phyloP scores from a whole-genome alignment of 2,888 invertebrate species.

The Theretra japonica region DNA sequence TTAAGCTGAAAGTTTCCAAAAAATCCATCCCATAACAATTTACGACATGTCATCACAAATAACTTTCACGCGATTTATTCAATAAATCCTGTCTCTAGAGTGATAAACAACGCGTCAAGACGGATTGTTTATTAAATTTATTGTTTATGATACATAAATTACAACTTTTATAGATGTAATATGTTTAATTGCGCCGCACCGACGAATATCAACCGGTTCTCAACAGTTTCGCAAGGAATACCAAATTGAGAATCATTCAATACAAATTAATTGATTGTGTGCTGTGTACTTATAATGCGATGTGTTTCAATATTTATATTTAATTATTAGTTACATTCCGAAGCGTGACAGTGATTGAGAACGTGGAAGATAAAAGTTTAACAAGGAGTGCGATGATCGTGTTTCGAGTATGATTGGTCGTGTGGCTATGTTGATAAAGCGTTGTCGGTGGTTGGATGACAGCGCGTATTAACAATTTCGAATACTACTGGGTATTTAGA shows the following conservation, averaged over 20 bases:
- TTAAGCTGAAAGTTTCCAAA: neutral
- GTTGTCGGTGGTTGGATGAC: neutral
- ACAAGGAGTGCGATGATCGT: neutral
- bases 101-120: conserved; percentile 19
- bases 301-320: conserved; percentile 5
- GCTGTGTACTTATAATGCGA: conserved; percentile 10
- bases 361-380: neutral
- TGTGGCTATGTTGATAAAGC: neutral
- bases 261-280: conserved; percentile 19
- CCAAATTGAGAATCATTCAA: neutral
- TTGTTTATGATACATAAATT: conserved; percentile 26
- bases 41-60: conserved; percentile 18
- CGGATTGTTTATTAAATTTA: conserved; percentile 21
- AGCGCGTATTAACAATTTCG: neutral
- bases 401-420: neutral
- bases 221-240: conserved; percentile 1
- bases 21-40: neutral
- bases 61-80: conserved; percentile 14
- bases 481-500: neutral
- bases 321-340: conserved; percentile 15
- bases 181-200: conserved; percentile 6
- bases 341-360: conserved; percentile 12
- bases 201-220: conserved; percentile 13
- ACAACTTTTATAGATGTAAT: conserved; percentile 12
- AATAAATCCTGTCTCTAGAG: neutral